Evolutionary conservation across 1,140 invertebrate genomes (phyloP).

Genomic region (Brachionus asplanchnoidis): DNA sequence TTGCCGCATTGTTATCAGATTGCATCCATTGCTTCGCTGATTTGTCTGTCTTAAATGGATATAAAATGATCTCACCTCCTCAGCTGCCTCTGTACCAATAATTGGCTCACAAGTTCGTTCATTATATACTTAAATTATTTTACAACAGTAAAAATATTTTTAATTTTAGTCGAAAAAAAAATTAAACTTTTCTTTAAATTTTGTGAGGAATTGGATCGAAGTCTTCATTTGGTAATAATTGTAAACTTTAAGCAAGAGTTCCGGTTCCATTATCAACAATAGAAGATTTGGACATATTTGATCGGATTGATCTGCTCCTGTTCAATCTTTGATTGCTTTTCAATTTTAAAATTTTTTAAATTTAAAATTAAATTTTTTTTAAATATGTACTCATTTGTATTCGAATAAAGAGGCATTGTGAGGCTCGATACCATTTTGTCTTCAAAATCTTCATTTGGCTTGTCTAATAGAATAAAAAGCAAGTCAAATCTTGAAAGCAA

Average conservation of each 20-base stretch:
- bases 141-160: no score
- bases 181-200: slow-evolving; percentile 61
- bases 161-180: neutral
- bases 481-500: slow-evolving; percentile 87
- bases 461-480: slow-evolving; percentile 82
- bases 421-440: slow-evolving; percentile 73
- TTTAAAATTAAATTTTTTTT: neutral
- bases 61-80: slow-evolving; percentile 67
- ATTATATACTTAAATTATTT: slow-evolving; percentile 2
- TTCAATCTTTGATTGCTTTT: neutral
- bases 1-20: slow-evolving; percentile 72
- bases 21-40: slow-evolving; percentile 61
- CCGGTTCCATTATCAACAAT: slow-evolving; percentile 44
- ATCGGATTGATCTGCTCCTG: neutral
- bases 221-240: slow-evolving; percentile 61
- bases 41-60: slow-evolving; percentile 68
- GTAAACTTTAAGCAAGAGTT: slow-evolving; percentile 63
- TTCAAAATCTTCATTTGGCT: slow-evolving; percentile 72
- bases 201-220: slow-evolving; percentile 69
- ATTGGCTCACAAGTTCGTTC: neutral
- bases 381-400: neutral
- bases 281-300: neutral
- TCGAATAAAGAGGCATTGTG: slow-evolving; percentile 69
- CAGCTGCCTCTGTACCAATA: neutral
- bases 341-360: neutral